Evolutionary conservation across 2,797 vertebrate species (phyloP), one percentile per base, ranked within the genome.

Genomic region (Cossypha dichroa): DNA sequence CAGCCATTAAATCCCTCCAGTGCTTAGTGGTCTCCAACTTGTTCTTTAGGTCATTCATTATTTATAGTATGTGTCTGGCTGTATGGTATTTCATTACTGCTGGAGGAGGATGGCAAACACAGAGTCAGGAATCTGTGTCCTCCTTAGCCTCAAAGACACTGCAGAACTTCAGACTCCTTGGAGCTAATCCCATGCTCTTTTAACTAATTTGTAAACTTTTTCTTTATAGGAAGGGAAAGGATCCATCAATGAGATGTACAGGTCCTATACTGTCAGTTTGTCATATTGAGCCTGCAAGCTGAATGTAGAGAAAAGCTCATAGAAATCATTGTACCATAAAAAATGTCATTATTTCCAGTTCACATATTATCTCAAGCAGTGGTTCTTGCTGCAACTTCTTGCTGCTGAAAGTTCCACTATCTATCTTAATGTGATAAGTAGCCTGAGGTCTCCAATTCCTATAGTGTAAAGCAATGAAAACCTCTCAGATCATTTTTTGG

Each of bases 1-100:
- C 82, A 88, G 55, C 46, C 58, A 72, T 85, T 93, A 93, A 95
- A 84, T 88, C 76, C 64, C 31, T 88, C 15, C 43, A 56, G 21
- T 29, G 25, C 79, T 88, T 72, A 88, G 87, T 29, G 13, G 22
- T 75, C 82, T 95, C 72, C 22, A 74, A 49, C 18, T 60, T 9
- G 11, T 76, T 93, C 73, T 85, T 88, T 34, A 80, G 82, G 85
- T 80, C 56, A 85, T 72, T 68, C 64, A 66, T 90, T 95, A 94
- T 93, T 94, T 94, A 80, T 41, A 80, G 49, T 33, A 48, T 13
- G 13, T 80, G 62, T 55, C 79, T 94, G 85, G 38, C 38, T 93
- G 28, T 31, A 36, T 41, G 49, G 55, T 94, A 83, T 94, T 91
- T 88, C 88, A 60, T 85, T 90, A 43, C 46, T 5, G 19, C 56